Conservation (phyloP, 2,797 vertebrate species). For the Coreius guichenoti region DNA sequence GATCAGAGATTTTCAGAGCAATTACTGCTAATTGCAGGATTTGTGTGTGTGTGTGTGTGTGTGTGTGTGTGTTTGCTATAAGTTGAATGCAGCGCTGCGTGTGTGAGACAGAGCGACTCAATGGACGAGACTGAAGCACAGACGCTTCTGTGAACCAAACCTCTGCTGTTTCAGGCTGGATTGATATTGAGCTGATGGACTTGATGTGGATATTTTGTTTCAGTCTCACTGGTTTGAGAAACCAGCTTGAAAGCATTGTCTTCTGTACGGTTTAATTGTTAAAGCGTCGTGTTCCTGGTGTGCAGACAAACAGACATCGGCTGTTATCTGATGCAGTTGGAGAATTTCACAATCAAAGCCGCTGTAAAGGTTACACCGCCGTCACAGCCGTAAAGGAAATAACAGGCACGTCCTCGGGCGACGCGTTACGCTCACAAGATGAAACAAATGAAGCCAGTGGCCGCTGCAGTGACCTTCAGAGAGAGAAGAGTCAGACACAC, state of each 20-base stretch:
- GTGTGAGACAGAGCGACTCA: background rate
- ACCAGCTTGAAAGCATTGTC: conserved; percentile 25
- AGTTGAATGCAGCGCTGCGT: conserved; percentile 22
- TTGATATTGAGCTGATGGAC: background rate
- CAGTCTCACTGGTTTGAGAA: conserved; percentile 28
- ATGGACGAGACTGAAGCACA: background rate
- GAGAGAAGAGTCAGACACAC: background rate
- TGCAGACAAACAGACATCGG: background rate
- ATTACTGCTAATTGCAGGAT: conserved; percentile 31
- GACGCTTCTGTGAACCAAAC: background rate
- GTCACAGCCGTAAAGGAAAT: background rate
- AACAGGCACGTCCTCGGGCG: background rate
- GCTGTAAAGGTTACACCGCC: conserved; percentile 15
- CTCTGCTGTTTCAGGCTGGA: background rate
- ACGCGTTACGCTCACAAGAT: background rate
- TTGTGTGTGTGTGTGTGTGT: too few species aligned
- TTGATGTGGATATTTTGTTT: conserved; percentile 25
- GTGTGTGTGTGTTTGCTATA: conserved; percentile 18
- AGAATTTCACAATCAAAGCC: background rate
- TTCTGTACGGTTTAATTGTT: conserved; percentile 55
- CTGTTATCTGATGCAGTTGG: background rate
- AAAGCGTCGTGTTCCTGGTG: conserved; percentile 9
- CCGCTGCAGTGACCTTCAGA: conserved; percentile 5
- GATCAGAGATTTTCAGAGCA: conserved; percentile 39
- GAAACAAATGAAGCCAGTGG: background rate